Evolutionary conservation across 1,140 invertebrate species (phyloP).

Genomic region (Aphelenchoides besseyi): DNA sequence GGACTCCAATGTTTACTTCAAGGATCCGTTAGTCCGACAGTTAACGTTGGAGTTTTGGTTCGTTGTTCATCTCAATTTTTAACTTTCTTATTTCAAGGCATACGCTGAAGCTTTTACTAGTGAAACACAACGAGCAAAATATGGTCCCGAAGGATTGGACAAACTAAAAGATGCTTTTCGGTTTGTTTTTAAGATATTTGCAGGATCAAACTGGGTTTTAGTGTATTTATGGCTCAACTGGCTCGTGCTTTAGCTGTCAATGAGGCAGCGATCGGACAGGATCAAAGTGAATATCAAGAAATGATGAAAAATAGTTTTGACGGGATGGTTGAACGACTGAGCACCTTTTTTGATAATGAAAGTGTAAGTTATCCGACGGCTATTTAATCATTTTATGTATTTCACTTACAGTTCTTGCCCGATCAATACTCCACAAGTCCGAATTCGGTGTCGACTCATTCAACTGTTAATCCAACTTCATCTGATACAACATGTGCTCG

Average conservation of each 20-base stretch:
- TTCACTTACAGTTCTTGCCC: slow-evolving; percentile 4
- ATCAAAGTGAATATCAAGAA: slow-evolving; percentile 46
- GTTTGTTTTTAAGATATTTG: slow-evolving; percentile 30
- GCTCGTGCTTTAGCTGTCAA: slow-evolving; percentile 42
- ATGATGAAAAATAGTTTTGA: slow-evolving; percentile 52
- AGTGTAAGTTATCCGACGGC: slow-evolving; percentile 28
- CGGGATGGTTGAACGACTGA: slow-evolving; percentile 50
- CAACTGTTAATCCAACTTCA: not conserved
- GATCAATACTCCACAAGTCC: slow-evolving; percentile 6
- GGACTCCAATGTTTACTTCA: slow-evolving; percentile 48
- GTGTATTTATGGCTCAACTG: slow-evolving; percentile 44
- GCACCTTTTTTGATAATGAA: slow-evolving; percentile 48
- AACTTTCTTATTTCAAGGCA: slow-evolving; percentile 16
- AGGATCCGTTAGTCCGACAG: slow-evolving; percentile 49
- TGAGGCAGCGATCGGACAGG: slow-evolving; percentile 39
- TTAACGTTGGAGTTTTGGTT: slow-evolving; percentile 22
- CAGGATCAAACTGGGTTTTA: slow-evolving; percentile 13
- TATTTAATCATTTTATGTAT: not conserved
- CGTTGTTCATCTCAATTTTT: not conserved
- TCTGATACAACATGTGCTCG: slow-evolving; percentile 4
- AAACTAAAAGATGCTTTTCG: slow-evolving; percentile 40
- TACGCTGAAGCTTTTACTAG: slow-evolving; percentile 53
- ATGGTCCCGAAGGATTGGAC: slow-evolving; percentile 40
- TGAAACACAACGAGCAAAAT: slow-evolving; percentile 31
- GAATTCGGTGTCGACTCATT: not conserved